Percentiles rank a stretch among this genome's conserved stretches.
Evolutionary conservation across 2,888 invertebrate species (phyloP).

Genomic region (Chouioia cunea): DNA sequence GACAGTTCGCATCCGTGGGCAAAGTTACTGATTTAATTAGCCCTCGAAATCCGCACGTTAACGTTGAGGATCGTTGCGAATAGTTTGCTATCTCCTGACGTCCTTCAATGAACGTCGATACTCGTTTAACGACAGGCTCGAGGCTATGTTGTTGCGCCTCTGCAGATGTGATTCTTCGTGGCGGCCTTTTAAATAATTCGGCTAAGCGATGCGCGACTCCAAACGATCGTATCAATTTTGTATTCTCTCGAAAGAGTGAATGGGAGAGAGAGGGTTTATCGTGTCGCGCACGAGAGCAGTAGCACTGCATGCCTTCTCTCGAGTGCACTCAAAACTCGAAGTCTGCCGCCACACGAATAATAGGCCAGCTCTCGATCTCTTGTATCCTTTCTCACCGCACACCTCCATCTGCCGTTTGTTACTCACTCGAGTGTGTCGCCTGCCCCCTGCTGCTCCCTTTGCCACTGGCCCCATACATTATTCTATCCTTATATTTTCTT

Average conservation of each 20-base stretch:
- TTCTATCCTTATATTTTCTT: too few species aligned
- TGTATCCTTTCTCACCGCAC: neutral
- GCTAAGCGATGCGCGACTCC: slow-evolving; percentile 26
- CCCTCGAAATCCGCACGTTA: too few species aligned
- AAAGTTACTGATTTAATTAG: too few species aligned
- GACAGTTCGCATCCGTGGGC: too few species aligned
- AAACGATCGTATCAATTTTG: slow-evolving; percentile 44
- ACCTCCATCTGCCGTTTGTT: too few species aligned
- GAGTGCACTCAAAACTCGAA: slow-evolving; percentile 47
- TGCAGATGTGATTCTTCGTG: neutral
- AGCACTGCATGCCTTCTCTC: slow-evolving; percentile 19
- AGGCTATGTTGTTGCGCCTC: slow-evolving; percentile 4
- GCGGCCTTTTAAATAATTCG: slow-evolving; percentile 33
- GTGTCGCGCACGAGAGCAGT: slow-evolving; percentile 28
- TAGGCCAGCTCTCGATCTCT: slow-evolving; percentile 10
- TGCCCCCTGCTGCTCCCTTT: too few species aligned
- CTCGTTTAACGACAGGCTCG: slow-evolving; percentile 4
- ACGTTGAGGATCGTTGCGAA: too few species aligned
- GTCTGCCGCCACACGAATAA: slow-evolving; percentile 29
- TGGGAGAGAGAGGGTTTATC: slow-evolving; percentile 27
- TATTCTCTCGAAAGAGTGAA: slow-evolving; percentile 7
- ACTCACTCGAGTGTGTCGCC: too few species aligned
- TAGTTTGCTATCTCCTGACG: slow-evolving; percentile 6
- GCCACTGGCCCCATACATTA: too few species aligned
- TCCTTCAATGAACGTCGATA: slow-evolving; percentile 14